These are phyloP conservation scores for Lacanobia oleracea DNA, from an alignment of 2,888 invertebrate genomes.

Conservation along the genomic window DNA sequence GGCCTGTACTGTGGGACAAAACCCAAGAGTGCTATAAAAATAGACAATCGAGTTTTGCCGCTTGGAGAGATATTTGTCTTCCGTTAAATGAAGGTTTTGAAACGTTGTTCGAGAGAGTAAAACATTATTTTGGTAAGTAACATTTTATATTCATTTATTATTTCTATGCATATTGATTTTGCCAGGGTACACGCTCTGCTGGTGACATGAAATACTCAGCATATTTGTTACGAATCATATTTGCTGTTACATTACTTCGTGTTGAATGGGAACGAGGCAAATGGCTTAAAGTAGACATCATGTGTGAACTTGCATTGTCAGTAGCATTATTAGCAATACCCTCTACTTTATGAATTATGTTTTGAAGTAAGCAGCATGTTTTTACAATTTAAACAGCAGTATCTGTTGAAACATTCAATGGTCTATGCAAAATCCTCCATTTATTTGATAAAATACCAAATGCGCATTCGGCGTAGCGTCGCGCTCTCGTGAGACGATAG, in stretches of 20 bases:
- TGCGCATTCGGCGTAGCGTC: no score
- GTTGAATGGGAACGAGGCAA: constrained; percentile 42
- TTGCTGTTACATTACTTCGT: neutral
- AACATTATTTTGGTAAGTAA: constrained; percentile 63
- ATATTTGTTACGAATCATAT: constrained; percentile 58
- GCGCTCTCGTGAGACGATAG: constrained; percentile 46
- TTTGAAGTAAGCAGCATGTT: no score
- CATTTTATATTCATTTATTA: constrained; percentile 53
- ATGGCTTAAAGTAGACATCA: constrained; percentile 50
- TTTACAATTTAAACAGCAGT: no score
- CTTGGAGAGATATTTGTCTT: constrained; percentile 63
- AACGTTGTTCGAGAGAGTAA: constrained; percentile 53
- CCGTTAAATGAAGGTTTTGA: constrained; percentile 62
- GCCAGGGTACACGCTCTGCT: constrained; percentile 50
- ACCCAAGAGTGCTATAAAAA: constrained; percentile 64
- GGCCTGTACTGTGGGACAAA: constrained; percentile 34
- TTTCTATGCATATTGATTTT: constrained; percentile 61
- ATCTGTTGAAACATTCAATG: no score
- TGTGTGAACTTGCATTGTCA: constrained; percentile 60
- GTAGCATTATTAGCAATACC: constrained; percentile 61
- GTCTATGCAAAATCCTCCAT: no score
- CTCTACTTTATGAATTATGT: constrained; percentile 23
- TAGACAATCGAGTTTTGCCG: constrained; percentile 56
- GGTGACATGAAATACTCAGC: constrained; percentile 59
- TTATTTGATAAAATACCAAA: no score